These are phyloP conservation scores for Tachuris rubrigastra DNA, from an alignment of 2,113 vertebrate species.

Conservation along the genomic window DNA sequence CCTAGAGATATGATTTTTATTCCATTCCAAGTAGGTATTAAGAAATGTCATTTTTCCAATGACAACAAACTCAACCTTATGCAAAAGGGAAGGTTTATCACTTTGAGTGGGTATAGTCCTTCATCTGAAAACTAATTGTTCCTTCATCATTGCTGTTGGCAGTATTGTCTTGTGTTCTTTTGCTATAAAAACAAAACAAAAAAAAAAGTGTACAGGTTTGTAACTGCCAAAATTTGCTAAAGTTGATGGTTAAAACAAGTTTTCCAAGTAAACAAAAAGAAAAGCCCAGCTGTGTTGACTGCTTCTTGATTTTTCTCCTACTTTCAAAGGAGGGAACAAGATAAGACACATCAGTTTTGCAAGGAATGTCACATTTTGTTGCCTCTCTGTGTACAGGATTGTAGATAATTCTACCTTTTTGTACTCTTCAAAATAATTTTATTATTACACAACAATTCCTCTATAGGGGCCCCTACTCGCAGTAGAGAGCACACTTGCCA, in stretches of 20 bases:
- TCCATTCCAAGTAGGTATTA: slow-evolving; percentile 59
- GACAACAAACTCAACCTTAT: slow-evolving; percentile 67
- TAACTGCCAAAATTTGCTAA: slow-evolving; percentile 84
- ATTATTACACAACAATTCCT: neutral
- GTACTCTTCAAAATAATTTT: neutral
- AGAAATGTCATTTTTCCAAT: slow-evolving; percentile 23
- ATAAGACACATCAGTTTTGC: neutral
- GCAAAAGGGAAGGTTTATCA: slow-evolving; percentile 71
- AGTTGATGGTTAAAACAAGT: slow-evolving; percentile 80
- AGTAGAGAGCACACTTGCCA: neutral
- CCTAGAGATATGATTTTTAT: slow-evolving; percentile 45
- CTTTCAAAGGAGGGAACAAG: slow-evolving; percentile 18
- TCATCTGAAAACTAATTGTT: slow-evolving; percentile 53
- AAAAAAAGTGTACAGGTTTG: slow-evolving; percentile 78
- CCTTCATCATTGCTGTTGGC: slow-evolving; percentile 74
- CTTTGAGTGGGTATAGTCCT: slow-evolving; percentile 54
- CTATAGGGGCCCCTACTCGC: neutral
- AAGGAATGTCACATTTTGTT: neutral
- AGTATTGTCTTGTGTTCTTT: slow-evolving; percentile 81
- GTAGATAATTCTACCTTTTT: neutral
- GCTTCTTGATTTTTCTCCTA: slow-evolving; percentile 57
- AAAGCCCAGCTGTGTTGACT: slow-evolving; percentile 56
- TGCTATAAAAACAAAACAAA: slow-evolving; percentile 63
- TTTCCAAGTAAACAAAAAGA: slow-evolving; percentile 80
- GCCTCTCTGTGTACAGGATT: neutral